A percentile compares a stretch with the other conserved stretches of the same genome.
Conservation (phyloP, 2,797 vertebrate species). For the Schizopygopsis malacanthus region DNA sequence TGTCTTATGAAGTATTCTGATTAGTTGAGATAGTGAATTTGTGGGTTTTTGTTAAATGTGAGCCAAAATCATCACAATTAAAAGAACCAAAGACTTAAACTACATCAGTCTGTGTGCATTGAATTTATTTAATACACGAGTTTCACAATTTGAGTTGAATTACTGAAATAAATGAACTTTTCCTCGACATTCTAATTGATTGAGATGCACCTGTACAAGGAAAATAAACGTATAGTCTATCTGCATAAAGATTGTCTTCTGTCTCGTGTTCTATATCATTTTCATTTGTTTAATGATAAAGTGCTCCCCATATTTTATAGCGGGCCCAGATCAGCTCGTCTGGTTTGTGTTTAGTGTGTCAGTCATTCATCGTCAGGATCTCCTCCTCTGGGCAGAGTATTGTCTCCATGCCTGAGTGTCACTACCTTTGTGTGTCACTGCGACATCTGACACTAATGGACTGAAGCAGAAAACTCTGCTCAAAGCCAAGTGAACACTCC, state of each 20-base stretch:
- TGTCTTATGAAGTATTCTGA: too few species aligned
- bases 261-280: not conserved
- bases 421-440: not conserved
- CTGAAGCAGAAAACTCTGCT: constrained; percentile 11
- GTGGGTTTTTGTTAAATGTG: too few species aligned
- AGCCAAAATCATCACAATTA: too few species aligned
- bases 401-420: constrained; percentile 13
- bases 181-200: too few species aligned
- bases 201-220: not conserved
- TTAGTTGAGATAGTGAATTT: too few species aligned
- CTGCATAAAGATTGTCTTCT: not conserved
- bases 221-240: not conserved
- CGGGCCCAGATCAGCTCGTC: not conserved
- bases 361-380: not conserved
- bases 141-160: too few species aligned
- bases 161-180: too few species aligned
- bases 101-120: too few species aligned
- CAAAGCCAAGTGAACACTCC: not conserved
- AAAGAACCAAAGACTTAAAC: too few species aligned
- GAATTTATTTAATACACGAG: too few species aligned
- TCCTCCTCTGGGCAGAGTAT: constrained; percentile 1
- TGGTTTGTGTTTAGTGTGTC: not conserved
- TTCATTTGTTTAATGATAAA: not conserved
- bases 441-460: constrained; percentile 11
- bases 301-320: not conserved